A percentile compares a stretch with the other conserved stretches of the same genome.
Conservation (phyloP, 1,140 invertebrate species). For the Rhopalosiphum maidis region DNA sequence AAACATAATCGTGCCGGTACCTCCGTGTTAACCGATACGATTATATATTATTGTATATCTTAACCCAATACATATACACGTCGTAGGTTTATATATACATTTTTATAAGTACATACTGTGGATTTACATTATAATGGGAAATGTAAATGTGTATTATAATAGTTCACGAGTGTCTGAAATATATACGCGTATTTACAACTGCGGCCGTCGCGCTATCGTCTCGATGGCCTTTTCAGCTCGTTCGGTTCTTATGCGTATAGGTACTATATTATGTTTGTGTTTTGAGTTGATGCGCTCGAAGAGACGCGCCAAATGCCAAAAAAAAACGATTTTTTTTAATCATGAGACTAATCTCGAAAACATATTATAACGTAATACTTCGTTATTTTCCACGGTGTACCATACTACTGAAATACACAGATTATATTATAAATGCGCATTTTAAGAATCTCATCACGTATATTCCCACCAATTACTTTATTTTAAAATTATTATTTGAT, state of each 20-base stretch:
- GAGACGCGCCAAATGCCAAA: not conserved
- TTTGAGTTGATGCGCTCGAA: not conserved
- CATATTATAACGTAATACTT: too few species aligned
- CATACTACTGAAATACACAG: too few species aligned
- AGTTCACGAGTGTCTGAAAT: not conserved
- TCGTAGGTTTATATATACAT: not conserved
- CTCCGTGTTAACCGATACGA: not conserved
- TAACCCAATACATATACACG: not conserved
- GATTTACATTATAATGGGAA: conserved; percentile 3
- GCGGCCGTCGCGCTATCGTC: not conserved
- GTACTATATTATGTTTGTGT: not conserved
- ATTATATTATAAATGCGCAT: too few species aligned
- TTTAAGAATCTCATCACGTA: too few species aligned
- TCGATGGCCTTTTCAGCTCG: not conserved
- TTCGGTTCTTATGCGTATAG: not conserved
- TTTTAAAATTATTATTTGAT: too few species aligned
- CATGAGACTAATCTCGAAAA: too few species aligned
- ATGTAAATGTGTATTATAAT: not conserved
- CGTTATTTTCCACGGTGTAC: too few species aligned
- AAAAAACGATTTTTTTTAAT: too few species aligned
- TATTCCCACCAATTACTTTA: too few species aligned
- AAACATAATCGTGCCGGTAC: not conserved
- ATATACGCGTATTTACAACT: not conserved
- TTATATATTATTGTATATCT: not conserved
- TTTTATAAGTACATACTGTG: not conserved